Evolutionary conservation across 2,888 invertebrate genomes (phyloP).

Genomic region (Scotopteryx bipunctaria): DNA sequence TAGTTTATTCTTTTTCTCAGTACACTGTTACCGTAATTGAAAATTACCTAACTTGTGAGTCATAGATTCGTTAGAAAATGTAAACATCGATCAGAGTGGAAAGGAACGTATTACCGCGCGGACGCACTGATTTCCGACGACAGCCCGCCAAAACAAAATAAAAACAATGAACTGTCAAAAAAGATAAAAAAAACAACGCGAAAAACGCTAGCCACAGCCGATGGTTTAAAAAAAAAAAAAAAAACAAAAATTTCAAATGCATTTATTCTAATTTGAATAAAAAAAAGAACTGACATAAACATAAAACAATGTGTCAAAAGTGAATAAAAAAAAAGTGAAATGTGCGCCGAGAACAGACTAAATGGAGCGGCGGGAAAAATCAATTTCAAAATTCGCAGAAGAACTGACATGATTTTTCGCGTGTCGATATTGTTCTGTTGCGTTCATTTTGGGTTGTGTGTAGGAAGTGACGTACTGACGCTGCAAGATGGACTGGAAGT

Average conservation of each 20-base stretch:
- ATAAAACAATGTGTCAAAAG: slow-evolving; percentile 43
- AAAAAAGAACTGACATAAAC: slow-evolving; percentile 31
- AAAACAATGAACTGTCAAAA: slow-evolving; percentile 30
- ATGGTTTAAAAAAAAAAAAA: no score
- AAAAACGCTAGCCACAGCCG: no score
- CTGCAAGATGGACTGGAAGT: slow-evolving; percentile 71
- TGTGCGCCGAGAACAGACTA: slow-evolving; percentile 51
- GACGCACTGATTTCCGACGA: slow-evolving; percentile 65
- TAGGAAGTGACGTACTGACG: slow-evolving; percentile 73
- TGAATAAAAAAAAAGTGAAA: slow-evolving; percentile 52
- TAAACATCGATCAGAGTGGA: slow-evolving; percentile 64
- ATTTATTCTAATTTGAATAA: no score
- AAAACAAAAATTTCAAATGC: no score
- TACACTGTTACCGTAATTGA: slow-evolving; percentile 36
- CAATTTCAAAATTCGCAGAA: slow-evolving; percentile 69
- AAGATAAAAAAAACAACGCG: no score
- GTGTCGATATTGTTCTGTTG: slow-evolving; percentile 47
- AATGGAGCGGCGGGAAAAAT: slow-evolving; percentile 60
- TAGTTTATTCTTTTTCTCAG: slow-evolving; percentile 31
- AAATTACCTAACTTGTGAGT: slow-evolving; percentile 37
- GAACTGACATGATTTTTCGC: slow-evolving; percentile 39
- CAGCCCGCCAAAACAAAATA: slow-evolving; percentile 57
- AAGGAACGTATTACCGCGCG: slow-evolving; percentile 55
- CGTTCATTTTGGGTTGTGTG: slow-evolving; percentile 48
- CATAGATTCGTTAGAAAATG: slow-evolving; percentile 42